A percentile compares a stretch with the other conserved stretches of the same genome.
phyloP scores from a whole-genome alignment of 2,113 vertebrate species.

The Bombycilla garrulus region DNA sequence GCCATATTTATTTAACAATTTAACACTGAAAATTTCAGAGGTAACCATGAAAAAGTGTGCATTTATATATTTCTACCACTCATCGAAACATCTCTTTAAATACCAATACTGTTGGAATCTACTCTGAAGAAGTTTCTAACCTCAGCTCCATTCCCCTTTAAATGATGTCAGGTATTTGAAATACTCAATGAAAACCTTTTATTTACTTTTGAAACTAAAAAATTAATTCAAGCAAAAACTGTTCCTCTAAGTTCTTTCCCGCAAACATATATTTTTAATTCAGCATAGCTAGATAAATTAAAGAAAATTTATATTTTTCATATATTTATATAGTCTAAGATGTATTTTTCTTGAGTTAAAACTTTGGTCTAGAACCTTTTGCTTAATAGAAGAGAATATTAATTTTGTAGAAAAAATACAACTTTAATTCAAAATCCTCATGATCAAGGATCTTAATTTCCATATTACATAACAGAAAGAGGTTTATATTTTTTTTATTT shows the following conservation, averaged over 20 bases:
- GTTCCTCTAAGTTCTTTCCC: background rate
- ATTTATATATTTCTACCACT: background rate
- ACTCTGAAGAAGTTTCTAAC: background rate
- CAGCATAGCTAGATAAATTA: background rate
- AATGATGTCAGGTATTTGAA: background rate
- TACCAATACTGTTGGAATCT: background rate
- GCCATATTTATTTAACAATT: background rate
- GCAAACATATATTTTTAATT: background rate
- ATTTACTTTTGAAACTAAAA: background rate
- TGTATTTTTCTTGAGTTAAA: background rate
- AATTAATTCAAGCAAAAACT: background rate
- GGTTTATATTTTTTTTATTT: background rate
- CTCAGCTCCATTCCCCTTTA: background rate
- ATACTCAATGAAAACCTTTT: background rate
- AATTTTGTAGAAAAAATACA: background rate
- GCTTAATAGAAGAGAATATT: background rate
- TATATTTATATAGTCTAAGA: background rate
- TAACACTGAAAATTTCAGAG: background rate
- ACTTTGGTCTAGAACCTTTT: background rate
- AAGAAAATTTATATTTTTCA: background rate
- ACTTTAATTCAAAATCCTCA: background rate
- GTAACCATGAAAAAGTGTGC: background rate
- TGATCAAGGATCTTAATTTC: background rate
- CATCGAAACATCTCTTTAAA: background rate
- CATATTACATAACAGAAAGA: background rate